Evolutionary conservation across 2,113 vertebrate species (phyloP).

Genomic region (Amphiprion ocellaris): DNA sequence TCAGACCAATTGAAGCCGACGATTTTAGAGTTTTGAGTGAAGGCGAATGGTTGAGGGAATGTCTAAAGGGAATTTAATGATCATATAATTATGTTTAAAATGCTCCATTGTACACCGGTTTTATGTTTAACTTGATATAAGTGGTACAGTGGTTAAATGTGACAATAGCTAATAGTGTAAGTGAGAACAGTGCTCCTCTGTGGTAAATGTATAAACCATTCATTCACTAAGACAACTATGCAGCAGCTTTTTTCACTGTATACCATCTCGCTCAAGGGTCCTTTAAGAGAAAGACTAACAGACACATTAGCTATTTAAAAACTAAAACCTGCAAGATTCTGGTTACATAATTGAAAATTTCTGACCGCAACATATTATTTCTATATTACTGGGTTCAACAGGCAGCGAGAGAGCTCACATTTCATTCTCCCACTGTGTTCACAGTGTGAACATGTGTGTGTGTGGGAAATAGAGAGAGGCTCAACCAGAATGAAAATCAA

Average conservation of each 20-base stretch:
- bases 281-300: slow-evolving; percentile 6
- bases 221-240: neutral
- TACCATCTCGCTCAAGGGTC: neutral
- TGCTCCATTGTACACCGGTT: too few species aligned
- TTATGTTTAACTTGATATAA: neutral
- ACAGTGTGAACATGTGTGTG: slow-evolving; percentile 17
- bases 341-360: neutral
- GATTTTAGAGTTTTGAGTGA: too few species aligned
- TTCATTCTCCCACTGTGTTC: slow-evolving; percentile 27
- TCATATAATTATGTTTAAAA: too few species aligned
- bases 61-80: too few species aligned
- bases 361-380: slow-evolving; percentile 44
- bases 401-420: slow-evolving; percentile 24
- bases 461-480: slow-evolving; percentile 14
- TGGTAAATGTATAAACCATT: neutral
- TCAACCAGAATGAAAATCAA: slow-evolving; percentile 50
- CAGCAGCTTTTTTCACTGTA: neutral
- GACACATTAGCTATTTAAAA: slow-evolving; percentile 18
- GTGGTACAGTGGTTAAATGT: neutral
- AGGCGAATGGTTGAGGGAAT: too few species aligned
- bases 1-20: too few species aligned
- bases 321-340: slow-evolving; percentile 22
- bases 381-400: slow-evolving; percentile 3
- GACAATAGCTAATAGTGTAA: neutral
- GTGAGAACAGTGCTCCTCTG: neutral